A percentile compares a stretch with the other conserved stretches of the same genome.
These are phyloP conservation scores for Simalia tracyae DNA, from an alignment of 2,797 vertebrate species.

Conservation along the genomic window DNA sequence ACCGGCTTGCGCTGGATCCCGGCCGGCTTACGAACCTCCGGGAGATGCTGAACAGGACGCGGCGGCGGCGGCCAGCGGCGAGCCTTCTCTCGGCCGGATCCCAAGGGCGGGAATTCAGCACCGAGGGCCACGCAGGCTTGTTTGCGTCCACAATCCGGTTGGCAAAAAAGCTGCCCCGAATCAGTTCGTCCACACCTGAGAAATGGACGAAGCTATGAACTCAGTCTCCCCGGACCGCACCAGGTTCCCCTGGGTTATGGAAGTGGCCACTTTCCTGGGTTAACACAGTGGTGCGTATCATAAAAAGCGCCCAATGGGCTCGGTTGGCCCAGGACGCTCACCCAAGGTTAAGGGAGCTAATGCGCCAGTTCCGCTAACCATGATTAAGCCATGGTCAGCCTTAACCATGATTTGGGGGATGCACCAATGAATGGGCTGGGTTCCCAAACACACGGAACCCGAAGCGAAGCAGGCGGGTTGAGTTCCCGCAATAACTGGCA, in stretches of 20 bases:
- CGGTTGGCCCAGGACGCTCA: neutral
- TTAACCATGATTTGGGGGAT: neutral
- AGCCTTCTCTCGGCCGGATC: neutral
- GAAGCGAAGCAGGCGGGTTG: neutral
- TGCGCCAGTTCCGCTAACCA: neutral
- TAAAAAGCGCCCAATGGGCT: neutral
- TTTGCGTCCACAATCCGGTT: neutral
- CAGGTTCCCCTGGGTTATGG: neutral
- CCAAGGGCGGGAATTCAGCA: neutral
- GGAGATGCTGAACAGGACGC: too few relatives aligned
- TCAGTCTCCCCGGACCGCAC: neutral
- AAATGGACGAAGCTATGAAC: neutral
- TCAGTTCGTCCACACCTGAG: neutral
- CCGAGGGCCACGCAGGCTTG: neutral
- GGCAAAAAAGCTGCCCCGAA: neutral
- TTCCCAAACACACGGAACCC: too few relatives aligned
- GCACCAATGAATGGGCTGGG: neutral
- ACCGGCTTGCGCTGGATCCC: neutral
- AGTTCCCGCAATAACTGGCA: neutral
- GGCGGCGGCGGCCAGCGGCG: neutral
- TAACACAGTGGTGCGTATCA: neutral
- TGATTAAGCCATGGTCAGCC: neutral
- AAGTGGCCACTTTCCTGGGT: neutral
- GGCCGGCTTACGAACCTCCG: neutral
- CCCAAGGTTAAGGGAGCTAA: neutral